Base-by-base conservation (phyloP, 2,888 invertebrate genomes). In the Chironomus tentans region DNA sequence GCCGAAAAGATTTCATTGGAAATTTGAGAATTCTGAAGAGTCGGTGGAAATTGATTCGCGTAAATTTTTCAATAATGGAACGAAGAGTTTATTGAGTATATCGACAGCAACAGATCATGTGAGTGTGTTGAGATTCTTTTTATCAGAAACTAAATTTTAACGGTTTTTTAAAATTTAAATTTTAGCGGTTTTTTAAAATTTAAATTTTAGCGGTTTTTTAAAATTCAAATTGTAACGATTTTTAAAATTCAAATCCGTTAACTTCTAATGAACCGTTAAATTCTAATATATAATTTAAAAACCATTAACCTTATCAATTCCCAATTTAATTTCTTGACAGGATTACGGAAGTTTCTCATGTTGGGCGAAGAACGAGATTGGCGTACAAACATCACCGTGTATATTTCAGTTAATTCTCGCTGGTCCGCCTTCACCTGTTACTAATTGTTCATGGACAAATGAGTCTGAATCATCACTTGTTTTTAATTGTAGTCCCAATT, bases 301-400 rank as follows among this genome's bases (percentile, higher is more conserved):
- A n/a, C n/a, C n/a, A n/a, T n/a, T n/a, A n/a, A n/a, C n/a, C n/a
- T n/a, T n/a, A n/a, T n/a, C n/a, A n/a, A n/a, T n/a, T n/a, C n/a
- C n/a, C n/a, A n/a, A n/a, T 4, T 28, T 28, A 3, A 28, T 28
- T 4, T 38, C 65, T 69, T 47, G 70, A 56, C 47, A 92, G 80
- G 93, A 93, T 86, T 93, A 93, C 83, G 93, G 93, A 71, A 91
- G 92, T 18, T 84, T 93, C 75, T 91, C 91, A 61, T 93, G 93
- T 82, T 88, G 92, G 85, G 93, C 92, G 7, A 86, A 89, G 79
- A 93, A 93, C 84, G 86, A 87, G 78, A 91, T 93, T 75, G 93
- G 93, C 78, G 84, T 89, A 77, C 93, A 93, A 82, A 83, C 89
- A 78, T 86, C 88, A 78, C 92, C 93, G 15, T 93, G 93, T 83